Percentiles rank a stretch among this genome's conserved stretches.
Evolutionary conservation across 2,797 vertebrate genomes (phyloP).

Genomic region (Chaunax sp.): DNA sequence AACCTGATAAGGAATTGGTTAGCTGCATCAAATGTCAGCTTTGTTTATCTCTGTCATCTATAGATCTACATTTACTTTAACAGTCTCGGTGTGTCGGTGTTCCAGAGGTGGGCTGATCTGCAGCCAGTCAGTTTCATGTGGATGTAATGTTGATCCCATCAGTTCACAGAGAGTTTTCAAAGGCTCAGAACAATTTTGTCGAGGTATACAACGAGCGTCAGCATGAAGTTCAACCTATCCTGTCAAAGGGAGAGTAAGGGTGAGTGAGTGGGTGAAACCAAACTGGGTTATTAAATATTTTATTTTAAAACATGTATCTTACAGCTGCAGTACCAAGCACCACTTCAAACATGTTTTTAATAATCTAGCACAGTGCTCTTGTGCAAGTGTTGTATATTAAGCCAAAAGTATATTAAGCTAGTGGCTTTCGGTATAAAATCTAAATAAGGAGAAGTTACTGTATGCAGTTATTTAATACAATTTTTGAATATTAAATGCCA

Average conservation of each 20-base stretch:
- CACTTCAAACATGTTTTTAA: not conserved
- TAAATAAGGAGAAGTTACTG: not conserved
- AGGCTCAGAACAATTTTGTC: slow-evolving; percentile 14
- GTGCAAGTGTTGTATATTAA: not conserved
- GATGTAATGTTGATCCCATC: slow-evolving; percentile 23
- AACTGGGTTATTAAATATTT: not conserved
- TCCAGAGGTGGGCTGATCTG: slow-evolving; percentile 23
- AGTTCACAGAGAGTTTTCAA: slow-evolving; percentile 13
- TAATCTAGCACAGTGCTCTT: not conserved
- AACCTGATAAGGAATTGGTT: slow-evolving; percentile 74
- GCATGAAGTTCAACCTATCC: slow-evolving; percentile 19
- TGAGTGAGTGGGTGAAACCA: slow-evolving; percentile 3
- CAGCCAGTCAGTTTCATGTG: slow-evolving; percentile 30
- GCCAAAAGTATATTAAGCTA: not conserved
- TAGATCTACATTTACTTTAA: slow-evolving; percentile 43
- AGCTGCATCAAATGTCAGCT: slow-evolving; percentile 44
- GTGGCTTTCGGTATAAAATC: not conserved
- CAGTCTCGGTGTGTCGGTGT: not conserved
- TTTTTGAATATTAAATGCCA: not conserved
- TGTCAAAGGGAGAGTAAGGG: not conserved
- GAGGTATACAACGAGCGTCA: slow-evolving; percentile 3
- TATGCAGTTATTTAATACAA: not conserved
- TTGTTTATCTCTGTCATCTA: slow-evolving; percentile 53
- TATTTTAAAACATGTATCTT: not conserved
- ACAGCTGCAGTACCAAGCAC: not conserved